Conservation (phyloP, 1,140 invertebrate species). For the Listronotus oregonensis region DNA sequence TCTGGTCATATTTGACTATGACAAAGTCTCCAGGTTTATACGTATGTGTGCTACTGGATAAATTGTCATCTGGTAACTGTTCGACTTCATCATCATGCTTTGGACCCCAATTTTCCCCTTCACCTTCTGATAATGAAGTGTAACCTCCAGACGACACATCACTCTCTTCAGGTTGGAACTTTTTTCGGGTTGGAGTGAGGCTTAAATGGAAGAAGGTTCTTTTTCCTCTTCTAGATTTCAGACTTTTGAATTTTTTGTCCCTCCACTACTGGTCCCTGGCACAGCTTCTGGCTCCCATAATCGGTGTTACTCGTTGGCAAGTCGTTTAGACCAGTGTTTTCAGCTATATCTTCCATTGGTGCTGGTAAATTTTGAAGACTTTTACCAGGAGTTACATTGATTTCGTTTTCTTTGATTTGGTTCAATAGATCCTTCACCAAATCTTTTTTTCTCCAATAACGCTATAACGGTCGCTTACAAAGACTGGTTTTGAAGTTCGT, state of each 20-base stretch:
- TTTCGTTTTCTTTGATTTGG: not conserved
- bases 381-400: not conserved
- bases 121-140: slow-evolving; percentile 2
- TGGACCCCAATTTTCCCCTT: not conserved
- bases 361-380: not conserved
- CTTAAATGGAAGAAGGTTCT: not conserved
- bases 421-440: not conserved
- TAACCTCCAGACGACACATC: not conserved
- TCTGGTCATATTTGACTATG: not conserved
- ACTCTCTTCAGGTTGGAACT: not conserved
- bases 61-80: not conserved
- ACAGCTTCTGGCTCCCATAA: not conserved
- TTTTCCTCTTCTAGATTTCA: not conserved
- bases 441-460: not conserved
- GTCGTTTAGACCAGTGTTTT: not conserved
- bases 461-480: not conserved
- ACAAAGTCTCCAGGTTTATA: not conserved
- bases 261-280: not conserved
- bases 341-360: not conserved
- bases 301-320: not conserved
- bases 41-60: too few relatives aligned
- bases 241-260: too few relatives aligned
- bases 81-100: not conserved
- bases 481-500: not conserved
- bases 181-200: not conserved